Evolutionary conservation across 2,888 invertebrate genomes (phyloP), one percentile per base, ranked within the genome.

Genomic region (Coecobrya sp.): DNA sequence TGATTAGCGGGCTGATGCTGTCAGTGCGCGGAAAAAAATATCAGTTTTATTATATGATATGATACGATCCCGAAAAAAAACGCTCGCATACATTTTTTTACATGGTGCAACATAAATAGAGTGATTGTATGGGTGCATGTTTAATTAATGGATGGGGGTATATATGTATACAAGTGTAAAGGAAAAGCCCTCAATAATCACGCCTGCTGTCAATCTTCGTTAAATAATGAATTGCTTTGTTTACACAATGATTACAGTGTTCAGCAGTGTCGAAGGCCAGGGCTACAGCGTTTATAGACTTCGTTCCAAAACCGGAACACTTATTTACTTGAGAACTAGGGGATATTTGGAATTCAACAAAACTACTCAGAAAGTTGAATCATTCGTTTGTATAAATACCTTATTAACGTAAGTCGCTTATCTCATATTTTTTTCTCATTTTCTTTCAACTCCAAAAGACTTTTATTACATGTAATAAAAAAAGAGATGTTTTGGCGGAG

Each of bases 221-320:
- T 22, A 19, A 73, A 73, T 45, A 22, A 52, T n/a, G 25, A 79
- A 52, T 22, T 7, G 36, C 19, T n/a, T 73, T 42, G 27, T 52
- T 49, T 79, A 7, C 25, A 16, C 16, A 22, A 27, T 30, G 7
- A 62, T 90, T 94, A 10, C 95, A 97, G 97, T 98, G 98, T 98
- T 98, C 96, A 98, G 98, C 95, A 97, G 97, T 95, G 97, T 97
- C 92, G 97, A 97, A 95, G 97, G 98, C 94, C 97, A 97, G 95
- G 98, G 98, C 11, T 97, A 97, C 95, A 98, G 98, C n/a, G 98
- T 98, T 95, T 98, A 98, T 95, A 97, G 98, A 73, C 96, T 99
- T 27, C 97, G 97, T 95, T 97, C 98, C 13, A 97, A 98, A 94
- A 98, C 97, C 87, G 98, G 98, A n/a, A 97, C 97, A 95, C 98